Base-by-base conservation (phyloP, 1,140 invertebrate genomes). In the Drosophila sucinea region DNA sequence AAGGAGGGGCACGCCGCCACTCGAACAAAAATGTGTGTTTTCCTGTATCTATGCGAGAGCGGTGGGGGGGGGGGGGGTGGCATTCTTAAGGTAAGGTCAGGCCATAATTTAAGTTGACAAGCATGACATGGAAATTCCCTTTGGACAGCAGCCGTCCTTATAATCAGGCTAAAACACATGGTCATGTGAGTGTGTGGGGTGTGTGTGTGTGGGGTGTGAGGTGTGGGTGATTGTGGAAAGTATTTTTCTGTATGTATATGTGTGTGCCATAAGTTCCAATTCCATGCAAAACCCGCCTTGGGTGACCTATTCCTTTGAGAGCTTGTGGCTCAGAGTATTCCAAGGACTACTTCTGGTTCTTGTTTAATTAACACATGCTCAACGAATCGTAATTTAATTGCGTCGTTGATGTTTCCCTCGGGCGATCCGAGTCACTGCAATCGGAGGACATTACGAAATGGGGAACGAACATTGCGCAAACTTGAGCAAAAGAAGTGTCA, bases 301-400 rank as follows among this genome's bases (percentile, higher is more conserved):
- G 75, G 75, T 77, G 60, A 77, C 67, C 75, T 66, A 72, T 62
- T 78, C 75, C 75, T 77, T 70, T 70, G 75, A 78, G 74, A 73
- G 62, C 41, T 38, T 41, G 47, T 25, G 69, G 60, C 57, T 55
- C 57, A 57, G 35, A 30, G 64, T 67, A 76, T 75, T 83, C 84
- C 64, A 73, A 87, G 84, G 84, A 89, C 69, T 60, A 38, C 67
- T 64, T 70, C 63, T 67, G 71, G 73, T 72, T 70, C 77, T 79
- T 83, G 90, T 90, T 77, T 90, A 90, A 90, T 90, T 90, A 91
- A 91, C 83, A 90, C 83, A 82, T 90, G 89, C 81, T 90, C 89
- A 80, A 81, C 87, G 87, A 89, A 91, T 91, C 89, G 87, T 90
- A 91, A 90, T 91, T 90, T 89, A 91, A 91, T 90, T 91, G 87